phyloP scores from a whole-genome alignment of 2,113 vertebrate genomes.

The Eidolon helvum region DNA sequence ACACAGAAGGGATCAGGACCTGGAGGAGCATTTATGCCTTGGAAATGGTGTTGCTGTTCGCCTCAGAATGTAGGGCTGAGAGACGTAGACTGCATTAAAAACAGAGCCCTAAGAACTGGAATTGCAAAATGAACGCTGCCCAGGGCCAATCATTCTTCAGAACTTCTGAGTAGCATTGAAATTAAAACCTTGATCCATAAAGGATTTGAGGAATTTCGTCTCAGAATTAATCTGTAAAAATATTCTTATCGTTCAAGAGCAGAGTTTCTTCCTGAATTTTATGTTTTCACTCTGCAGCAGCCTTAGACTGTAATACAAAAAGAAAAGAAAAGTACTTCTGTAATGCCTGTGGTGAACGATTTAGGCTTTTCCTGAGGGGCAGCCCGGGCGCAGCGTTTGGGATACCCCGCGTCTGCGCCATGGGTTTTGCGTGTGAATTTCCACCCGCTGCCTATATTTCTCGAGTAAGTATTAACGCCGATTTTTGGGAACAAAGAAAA shows the following conservation, averaged over 20 bases:
- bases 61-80: not conserved
- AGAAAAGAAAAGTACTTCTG: not conserved
- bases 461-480: not conserved
- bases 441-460: not conserved
- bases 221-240: not conserved
- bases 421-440: not conserved
- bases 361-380: not conserved
- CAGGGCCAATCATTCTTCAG: not conserved
- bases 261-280: not conserved
- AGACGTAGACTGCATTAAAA: not conserved
- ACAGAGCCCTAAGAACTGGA: not conserved
- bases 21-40: not conserved
- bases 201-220: not conserved
- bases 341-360: not conserved
- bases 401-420: accelerated
- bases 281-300: not conserved
- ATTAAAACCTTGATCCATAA: not conserved
- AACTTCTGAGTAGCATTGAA: not conserved
- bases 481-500: not conserved
- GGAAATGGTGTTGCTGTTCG: not conserved
- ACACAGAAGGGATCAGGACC: conserved; percentile 65
- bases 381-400: not conserved
- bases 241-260: not conserved
- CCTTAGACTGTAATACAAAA: not conserved
- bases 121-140: not conserved